phyloP scores from a whole-genome alignment of 2,888 invertebrate species.

The Nephrotoma appendiculata region DNA sequence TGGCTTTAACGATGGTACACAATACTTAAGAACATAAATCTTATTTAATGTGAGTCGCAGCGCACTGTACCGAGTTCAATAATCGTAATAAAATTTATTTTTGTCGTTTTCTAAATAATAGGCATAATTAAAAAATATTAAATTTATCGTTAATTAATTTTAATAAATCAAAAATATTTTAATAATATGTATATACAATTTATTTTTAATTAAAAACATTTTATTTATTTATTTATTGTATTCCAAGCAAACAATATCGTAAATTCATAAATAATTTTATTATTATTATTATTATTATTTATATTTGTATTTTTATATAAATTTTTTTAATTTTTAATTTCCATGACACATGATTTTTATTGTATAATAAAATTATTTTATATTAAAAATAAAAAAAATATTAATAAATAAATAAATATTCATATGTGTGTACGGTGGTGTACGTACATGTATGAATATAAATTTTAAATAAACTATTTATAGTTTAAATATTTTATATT shows the following conservation, averaged over 20 bases:
- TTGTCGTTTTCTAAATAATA: background rate
- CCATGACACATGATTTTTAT: background rate
- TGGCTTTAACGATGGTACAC: background rate
- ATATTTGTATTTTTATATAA: background rate
- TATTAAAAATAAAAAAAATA: background rate
- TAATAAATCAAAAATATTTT: background rate
- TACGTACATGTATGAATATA: background rate
- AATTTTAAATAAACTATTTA: background rate
- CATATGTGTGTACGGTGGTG: background rate
- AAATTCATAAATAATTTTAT: background rate
- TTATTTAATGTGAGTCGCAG: background rate
- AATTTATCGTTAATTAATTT: background rate
- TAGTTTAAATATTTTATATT: background rate
- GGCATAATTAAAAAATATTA: background rate
- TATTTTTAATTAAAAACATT: background rate
- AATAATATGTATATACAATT: background rate
- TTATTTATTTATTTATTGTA: background rate
- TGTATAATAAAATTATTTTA: background rate
- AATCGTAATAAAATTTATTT: no score
- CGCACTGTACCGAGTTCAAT: background rate
- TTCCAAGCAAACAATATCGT: background rate
- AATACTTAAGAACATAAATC: background rate
- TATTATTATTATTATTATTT: background rate
- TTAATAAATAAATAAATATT: background rate
- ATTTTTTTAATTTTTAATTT: background rate